These are phyloP conservation scores for Choristoneura rosaceana DNA, from an alignment of 2,888 invertebrate genomes.

Conservation along the genomic window DNA sequence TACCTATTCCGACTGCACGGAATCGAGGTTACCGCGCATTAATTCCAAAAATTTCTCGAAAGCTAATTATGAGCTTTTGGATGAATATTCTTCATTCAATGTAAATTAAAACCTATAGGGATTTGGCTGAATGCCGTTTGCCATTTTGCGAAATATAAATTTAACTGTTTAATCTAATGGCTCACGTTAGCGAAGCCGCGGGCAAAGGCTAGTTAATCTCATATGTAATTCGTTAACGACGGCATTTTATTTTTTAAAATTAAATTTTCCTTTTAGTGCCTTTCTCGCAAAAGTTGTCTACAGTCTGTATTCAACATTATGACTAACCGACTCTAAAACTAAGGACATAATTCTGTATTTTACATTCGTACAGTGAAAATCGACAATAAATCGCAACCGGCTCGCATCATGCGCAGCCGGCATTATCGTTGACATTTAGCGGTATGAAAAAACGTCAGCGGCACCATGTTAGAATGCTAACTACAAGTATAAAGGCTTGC, in stretches of 20 bases:
- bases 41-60: too few relatives aligned
- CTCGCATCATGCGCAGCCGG: conserved; percentile 33
- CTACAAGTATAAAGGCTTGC: conserved; percentile 76
- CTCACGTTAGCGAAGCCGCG: too few relatives aligned
- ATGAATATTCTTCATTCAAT: too few relatives aligned
- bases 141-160: too few relatives aligned
- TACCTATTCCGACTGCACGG: too few relatives aligned
- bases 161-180: too few relatives aligned
- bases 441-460: conserved; percentile 78
- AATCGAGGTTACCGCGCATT: too few relatives aligned
- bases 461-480: conserved; percentile 82
- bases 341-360: conserved; percentile 35
- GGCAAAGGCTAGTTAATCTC: too few relatives aligned
- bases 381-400: conserved; percentile 32
- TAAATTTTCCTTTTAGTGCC: not conserved
- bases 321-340: conserved; percentile 31
- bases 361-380: conserved; percentile 23
- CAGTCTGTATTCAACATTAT: conserved; percentile 23
- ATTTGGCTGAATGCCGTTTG: too few relatives aligned
- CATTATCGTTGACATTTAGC: conserved; percentile 79
- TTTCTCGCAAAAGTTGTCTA: conserved; percentile 20
- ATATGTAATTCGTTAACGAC: not conserved
- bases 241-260: not conserved
- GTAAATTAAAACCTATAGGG: too few relatives aligned
- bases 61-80: too few relatives aligned